Evolutionary conservation across 2,113 vertebrate species (phyloP).

Genomic region (Colossoma macropomum): DNA sequence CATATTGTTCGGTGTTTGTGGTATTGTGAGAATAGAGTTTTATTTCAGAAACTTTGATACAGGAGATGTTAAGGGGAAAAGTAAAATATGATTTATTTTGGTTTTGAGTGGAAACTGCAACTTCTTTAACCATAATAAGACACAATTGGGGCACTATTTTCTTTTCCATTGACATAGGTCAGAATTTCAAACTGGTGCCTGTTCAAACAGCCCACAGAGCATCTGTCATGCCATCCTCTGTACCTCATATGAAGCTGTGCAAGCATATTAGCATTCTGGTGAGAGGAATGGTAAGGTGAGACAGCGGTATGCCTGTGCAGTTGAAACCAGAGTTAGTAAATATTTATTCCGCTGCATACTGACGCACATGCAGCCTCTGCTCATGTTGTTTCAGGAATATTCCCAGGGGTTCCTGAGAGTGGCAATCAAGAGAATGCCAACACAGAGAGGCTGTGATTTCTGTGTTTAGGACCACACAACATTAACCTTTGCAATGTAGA

Average conservation of each 20-base stretch:
- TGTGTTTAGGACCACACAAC: slow-evolving; percentile 19
- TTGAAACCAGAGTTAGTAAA: slow-evolving; percentile 73
- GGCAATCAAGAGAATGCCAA: slow-evolving; percentile 52
- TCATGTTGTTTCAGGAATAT: slow-evolving; percentile 44
- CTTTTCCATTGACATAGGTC: slow-evolving; percentile 57
- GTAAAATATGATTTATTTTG: slow-evolving; percentile 27
- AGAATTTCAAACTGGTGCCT: slow-evolving; percentile 75
- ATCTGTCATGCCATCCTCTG: slow-evolving; percentile 64
- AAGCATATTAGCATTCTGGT: slow-evolving; percentile 74
- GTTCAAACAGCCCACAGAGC: slow-evolving; percentile 73
- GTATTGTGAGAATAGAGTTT: too few species aligned
- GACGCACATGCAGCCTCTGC: slow-evolving; percentile 48
- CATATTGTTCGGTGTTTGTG: too few species aligned
- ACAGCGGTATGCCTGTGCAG: slow-evolving; percentile 59
- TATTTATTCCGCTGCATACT: slow-evolving; percentile 60
- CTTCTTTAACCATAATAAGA: slow-evolving; percentile 37
- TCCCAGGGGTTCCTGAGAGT: slow-evolving; percentile 30
- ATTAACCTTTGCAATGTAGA: background rate
- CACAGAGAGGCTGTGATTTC: slow-evolving; percentile 34
- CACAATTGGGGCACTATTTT: slow-evolving; percentile 31
- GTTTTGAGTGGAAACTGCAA: slow-evolving; percentile 35
- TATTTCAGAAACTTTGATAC: background rate
- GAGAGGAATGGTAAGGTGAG: slow-evolving; percentile 72
- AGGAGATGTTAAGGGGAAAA: background rate
- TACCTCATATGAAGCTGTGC: slow-evolving; percentile 66